Evolutionary conservation across 2,797 vertebrate species (phyloP).

Genomic region (Cuculus canorus): DNA sequence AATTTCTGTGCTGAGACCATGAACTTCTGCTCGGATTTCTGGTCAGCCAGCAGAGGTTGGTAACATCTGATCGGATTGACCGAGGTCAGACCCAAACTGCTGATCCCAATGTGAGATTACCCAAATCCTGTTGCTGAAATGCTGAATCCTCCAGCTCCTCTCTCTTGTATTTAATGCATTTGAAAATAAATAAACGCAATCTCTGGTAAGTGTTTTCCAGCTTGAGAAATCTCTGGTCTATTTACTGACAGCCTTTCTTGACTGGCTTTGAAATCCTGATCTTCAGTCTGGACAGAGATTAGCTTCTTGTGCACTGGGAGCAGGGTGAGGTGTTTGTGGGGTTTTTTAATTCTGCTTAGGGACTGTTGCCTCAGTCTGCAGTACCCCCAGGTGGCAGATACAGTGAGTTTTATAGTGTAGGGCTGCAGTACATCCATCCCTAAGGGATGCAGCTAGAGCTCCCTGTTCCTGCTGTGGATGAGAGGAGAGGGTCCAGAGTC

Average conservation of each 20-base stretch:
- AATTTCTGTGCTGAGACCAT: not conserved
- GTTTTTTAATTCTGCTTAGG: fast-evolving
- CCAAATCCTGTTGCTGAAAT: not conserved
- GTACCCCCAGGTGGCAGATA: not conserved
- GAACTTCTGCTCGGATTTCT: not conserved
- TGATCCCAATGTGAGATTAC: slow-evolving; percentile 17
- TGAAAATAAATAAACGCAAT: slow-evolving; percentile 14
- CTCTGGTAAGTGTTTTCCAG: not conserved
- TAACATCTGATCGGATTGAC: not conserved
- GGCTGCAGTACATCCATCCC: fast-evolving
- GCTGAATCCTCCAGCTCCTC: not conserved
- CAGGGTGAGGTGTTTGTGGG: too few species aligned
- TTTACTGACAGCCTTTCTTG: slow-evolving; percentile 14
- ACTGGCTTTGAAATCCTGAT: slow-evolving; percentile 34
- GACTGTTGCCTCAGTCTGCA: not conserved
- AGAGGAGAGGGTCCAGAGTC: fast-evolving
- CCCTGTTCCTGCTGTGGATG: fast-evolving
- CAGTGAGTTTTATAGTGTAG: fast-evolving
- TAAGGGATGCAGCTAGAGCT: fast-evolving
- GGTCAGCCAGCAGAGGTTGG: not conserved
- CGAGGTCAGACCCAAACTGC: not conserved
- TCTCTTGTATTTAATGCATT: not conserved
- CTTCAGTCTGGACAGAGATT: slow-evolving; percentile 65
- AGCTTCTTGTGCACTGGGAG: not conserved
- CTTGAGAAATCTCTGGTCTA: slow-evolving; percentile 9